phyloP scores from a whole-genome alignment of 1,140 invertebrate species.

The Oscheius sp. region DNA sequence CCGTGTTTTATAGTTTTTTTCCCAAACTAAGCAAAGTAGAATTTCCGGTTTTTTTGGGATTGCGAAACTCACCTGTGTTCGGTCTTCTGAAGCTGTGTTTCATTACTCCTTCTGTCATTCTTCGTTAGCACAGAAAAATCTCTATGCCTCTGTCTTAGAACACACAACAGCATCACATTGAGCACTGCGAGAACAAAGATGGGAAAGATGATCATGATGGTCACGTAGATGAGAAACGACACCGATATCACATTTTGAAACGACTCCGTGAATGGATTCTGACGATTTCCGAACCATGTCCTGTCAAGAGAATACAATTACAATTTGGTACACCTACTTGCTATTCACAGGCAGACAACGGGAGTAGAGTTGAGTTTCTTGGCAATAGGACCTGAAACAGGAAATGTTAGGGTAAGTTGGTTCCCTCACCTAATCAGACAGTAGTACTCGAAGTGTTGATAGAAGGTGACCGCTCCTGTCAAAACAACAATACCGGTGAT shows the following conservation, averaged over 20 bases:
- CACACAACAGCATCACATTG: constrained; percentile 55
- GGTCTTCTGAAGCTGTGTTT: constrained; percentile 28
- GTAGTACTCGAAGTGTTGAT: constrained; percentile 52
- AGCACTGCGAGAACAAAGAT: constrained; percentile 52
- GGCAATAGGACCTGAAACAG: constrained; percentile 43
- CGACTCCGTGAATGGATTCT: constrained; percentile 48
- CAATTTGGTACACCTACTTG: neutral
- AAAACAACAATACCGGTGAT: constrained; percentile 40
- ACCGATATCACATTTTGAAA: constrained; percentile 49
- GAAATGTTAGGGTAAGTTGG: neutral
- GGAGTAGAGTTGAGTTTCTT: constrained; percentile 57
- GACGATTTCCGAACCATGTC: constrained; percentile 47
- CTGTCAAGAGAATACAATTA: constrained; percentile 35
- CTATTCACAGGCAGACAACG: constrained; percentile 30
- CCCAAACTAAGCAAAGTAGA: neutral
- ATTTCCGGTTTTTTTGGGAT: neutral
- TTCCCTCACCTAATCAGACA: constrained; percentile 45
- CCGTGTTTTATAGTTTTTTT: no score
- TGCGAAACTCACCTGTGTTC: neutral
- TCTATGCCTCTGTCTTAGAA: constrained; percentile 44
- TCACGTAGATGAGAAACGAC: constrained; percentile 44
- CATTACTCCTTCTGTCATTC: constrained; percentile 14
- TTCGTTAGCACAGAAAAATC: constrained; percentile 36
- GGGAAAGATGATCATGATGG: constrained; percentile 55
- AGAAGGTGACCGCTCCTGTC: constrained; percentile 44